These are phyloP conservation scores for Drosophila nigromelanica DNA, from an alignment of 1,140 invertebrate species.

Conservation along the genomic window DNA sequence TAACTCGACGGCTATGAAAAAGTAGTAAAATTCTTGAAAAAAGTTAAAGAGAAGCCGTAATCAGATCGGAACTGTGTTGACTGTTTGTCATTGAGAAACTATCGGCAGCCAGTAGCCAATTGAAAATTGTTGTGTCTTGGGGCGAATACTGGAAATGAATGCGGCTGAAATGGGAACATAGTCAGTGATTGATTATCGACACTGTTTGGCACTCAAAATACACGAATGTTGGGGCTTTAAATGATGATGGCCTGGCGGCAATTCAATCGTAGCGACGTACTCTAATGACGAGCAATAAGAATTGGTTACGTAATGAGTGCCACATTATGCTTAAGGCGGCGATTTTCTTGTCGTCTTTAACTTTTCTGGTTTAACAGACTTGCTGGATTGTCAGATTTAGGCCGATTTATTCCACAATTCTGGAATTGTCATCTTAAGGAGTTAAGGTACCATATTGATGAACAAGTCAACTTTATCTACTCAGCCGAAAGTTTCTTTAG, in stretches of 20 bases:
- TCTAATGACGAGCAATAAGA: background rate
- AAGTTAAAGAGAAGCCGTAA: background rate
- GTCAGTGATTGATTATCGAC: slow-evolving; percentile 74
- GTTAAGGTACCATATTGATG: too few relatives aligned
- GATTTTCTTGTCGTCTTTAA: background rate
- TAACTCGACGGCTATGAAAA: background rate
- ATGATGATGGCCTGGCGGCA: slow-evolving; percentile 49
- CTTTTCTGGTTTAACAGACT: too few relatives aligned
- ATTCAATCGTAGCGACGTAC: slow-evolving; percentile 12
- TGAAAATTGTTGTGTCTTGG: background rate
- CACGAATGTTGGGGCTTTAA: slow-evolving; percentile 35
- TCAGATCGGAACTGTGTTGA: background rate
- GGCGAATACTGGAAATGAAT: slow-evolving; percentile 2
- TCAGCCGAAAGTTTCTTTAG: too few relatives aligned
- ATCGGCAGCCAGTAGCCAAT: slow-evolving; percentile 5
- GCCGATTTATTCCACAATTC: too few relatives aligned
- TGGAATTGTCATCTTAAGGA: too few relatives aligned
- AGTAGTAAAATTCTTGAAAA: slow-evolving; percentile 1
- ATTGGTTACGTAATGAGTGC: background rate
- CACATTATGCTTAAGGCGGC: background rate
- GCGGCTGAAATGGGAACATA: slow-evolving; percentile 15
- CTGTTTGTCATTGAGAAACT: background rate
- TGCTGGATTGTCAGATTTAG: too few relatives aligned
- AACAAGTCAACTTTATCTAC: too few relatives aligned
- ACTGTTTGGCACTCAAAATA: slow-evolving; percentile 64